Evolutionary conservation across 1,140 invertebrate species (phyloP).

Genomic region (Lerema accius): DNA sequence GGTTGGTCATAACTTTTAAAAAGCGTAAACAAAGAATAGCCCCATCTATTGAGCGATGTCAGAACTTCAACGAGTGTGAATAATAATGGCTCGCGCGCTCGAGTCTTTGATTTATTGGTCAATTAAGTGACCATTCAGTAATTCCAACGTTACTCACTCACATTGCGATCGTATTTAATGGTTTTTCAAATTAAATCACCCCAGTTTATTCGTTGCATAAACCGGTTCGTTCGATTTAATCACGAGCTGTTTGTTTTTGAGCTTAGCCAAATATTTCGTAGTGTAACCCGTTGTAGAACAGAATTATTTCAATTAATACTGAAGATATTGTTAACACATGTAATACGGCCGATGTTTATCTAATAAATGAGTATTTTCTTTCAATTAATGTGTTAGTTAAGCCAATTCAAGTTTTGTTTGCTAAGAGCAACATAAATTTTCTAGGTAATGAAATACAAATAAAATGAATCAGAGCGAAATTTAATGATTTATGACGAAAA

Average conservation of each 20-base stretch:
- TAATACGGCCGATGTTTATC: slow-evolving; percentile 61
- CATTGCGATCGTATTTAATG: slow-evolving; percentile 55
- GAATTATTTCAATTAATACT: slow-evolving; percentile 22
- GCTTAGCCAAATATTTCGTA: slow-evolving; percentile 58
- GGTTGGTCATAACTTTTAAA: slow-evolving; percentile 41
- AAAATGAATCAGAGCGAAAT: background rate
- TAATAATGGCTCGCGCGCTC: slow-evolving; percentile 45
- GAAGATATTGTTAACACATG: slow-evolving; percentile 42
- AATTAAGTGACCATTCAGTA: slow-evolving; percentile 79
- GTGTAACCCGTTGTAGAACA: slow-evolving; percentile 40
- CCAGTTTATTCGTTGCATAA: slow-evolving; percentile 48
- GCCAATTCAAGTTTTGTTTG: slow-evolving; percentile 14
- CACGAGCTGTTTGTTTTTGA: slow-evolving; percentile 74
- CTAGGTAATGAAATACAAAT: slow-evolving; percentile 12
- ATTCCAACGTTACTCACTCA: slow-evolving; percentile 38
- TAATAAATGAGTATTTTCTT: slow-evolving; percentile 60
- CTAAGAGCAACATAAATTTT: slow-evolving; percentile 3
- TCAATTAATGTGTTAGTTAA: slow-evolving; percentile 48
- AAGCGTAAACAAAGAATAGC: slow-evolving; percentile 58
- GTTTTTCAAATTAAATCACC: slow-evolving; percentile 70
- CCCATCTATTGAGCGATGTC: slow-evolving; percentile 54
- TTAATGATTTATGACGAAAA: background rate
- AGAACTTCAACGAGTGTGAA: slow-evolving; percentile 38
- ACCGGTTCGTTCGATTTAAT: slow-evolving; percentile 67
- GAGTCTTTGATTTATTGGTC: slow-evolving; percentile 69